Percentiles rank a stretch among this genome's conserved stretches.
Evolutionary conservation across 2,797 vertebrate species (phyloP).

Genomic region (Uromys caudimaculatus): DNA sequence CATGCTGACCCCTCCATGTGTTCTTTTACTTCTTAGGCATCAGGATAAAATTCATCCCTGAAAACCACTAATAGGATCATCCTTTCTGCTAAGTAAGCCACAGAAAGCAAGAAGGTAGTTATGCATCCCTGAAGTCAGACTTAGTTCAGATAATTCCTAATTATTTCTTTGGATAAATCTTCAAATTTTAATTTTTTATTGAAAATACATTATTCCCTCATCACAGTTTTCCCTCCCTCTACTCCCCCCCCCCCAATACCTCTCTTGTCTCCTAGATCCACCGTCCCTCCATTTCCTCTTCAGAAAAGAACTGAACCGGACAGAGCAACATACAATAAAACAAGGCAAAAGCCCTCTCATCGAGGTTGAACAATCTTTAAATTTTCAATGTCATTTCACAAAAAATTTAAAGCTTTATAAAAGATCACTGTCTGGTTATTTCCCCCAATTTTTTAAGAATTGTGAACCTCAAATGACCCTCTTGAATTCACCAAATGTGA

Average conservation of each 20-base stretch:
- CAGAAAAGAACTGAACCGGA: background rate
- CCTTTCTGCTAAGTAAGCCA: background rate
- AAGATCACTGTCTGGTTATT: background rate
- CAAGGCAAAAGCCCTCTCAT: background rate
- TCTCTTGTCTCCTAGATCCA: background rate
- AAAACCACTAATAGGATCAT: background rate
- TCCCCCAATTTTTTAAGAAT: conserved; percentile 17
- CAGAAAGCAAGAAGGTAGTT: background rate
- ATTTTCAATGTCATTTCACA: background rate
- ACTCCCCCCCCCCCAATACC: background rate
- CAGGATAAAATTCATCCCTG: background rate
- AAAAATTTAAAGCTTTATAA: conserved; percentile 40
- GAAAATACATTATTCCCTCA: background rate
- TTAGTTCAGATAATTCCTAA: background rate
- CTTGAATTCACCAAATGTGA: conserved; percentile 18
- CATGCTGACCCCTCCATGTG: background rate
- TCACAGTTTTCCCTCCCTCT: background rate
- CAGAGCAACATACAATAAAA: background rate
- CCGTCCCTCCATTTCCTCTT: background rate
- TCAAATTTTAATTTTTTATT: background rate
- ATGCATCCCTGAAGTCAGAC: background rate
- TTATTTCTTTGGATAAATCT: background rate
- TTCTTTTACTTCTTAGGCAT: background rate
- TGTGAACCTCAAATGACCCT: background rate
- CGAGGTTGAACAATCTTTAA: background rate